phyloP scores from a whole-genome alignment of 2,888 invertebrate species.

The Oxytorus armatus region DNA sequence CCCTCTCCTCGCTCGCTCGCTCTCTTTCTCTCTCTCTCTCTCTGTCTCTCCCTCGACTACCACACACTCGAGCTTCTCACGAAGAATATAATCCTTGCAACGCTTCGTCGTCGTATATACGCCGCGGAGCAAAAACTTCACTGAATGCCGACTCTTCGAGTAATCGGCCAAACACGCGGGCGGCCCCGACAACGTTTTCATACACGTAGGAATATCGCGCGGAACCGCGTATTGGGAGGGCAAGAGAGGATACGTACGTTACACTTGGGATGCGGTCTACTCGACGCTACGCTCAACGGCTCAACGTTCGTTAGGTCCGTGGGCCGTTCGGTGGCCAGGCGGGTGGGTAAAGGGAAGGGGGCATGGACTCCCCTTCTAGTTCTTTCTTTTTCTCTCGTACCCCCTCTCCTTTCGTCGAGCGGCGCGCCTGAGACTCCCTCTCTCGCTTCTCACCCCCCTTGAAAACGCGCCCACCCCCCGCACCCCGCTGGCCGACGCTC shows the following conservation, averaged over 20 bases:
- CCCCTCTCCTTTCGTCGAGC: slow-evolving; percentile 75
- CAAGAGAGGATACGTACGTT: slow-evolving; percentile 73
- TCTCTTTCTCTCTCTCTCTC: slow-evolving; percentile 16
- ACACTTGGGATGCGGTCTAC: slow-evolving; percentile 79
- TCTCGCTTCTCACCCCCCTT: slow-evolving; percentile 49
- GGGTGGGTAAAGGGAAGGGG: slow-evolving; percentile 75
- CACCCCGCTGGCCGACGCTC: slow-evolving; percentile 39
- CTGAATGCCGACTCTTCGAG: slow-evolving; percentile 61
- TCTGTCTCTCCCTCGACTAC: slow-evolving; percentile 35
- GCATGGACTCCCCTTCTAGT: slow-evolving; percentile 73
- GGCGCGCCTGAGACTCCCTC: slow-evolving; percentile 69
- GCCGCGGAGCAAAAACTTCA: slow-evolving; percentile 62
- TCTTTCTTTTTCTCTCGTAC: slow-evolving; percentile 79
- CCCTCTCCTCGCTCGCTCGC: slow-evolving; percentile 12
- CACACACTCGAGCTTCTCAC: slow-evolving; percentile 62
- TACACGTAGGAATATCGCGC: slow-evolving; percentile 66
- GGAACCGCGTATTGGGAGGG: slow-evolving; percentile 70
- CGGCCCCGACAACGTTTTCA: slow-evolving; percentile 65
- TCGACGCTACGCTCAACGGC: slow-evolving; percentile 83
- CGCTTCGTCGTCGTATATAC: slow-evolving; percentile 48
- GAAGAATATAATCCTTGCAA: slow-evolving; percentile 54
- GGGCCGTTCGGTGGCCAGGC: slow-evolving; percentile 79
- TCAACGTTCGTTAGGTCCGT: slow-evolving; percentile 82
- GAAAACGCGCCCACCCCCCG: slow-evolving; percentile 53
- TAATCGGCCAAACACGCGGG: slow-evolving; percentile 65